A percentile compares a stretch with the other conserved stretches of the same genome.
These are phyloP conservation scores for Hylyphantes graminicola DNA, from an alignment of 1,140 invertebrate species.

Conservation along the genomic window DNA sequence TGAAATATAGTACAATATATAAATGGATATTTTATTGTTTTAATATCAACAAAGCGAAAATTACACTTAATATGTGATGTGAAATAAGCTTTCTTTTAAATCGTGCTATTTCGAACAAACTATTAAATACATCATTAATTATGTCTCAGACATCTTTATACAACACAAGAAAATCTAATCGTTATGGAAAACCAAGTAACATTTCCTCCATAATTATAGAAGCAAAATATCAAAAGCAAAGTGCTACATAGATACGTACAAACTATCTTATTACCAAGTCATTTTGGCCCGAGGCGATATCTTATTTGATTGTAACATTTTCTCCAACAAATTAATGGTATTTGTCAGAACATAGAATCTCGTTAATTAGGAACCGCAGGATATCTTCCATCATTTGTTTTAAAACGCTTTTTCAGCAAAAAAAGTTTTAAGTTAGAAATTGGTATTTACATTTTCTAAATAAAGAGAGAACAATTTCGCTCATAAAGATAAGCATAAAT, in stretches of 20 bases:
- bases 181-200: neutral
- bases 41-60: too few relatives aligned
- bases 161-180: too few relatives aligned
- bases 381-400: neutral
- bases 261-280: constrained; percentile 13
- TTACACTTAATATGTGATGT: too few relatives aligned
- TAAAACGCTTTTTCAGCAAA: neutral
- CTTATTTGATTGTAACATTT: constrained; percentile 33
- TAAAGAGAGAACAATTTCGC: too few relatives aligned
- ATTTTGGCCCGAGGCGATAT: constrained; percentile 5
- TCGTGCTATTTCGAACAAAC: too few relatives aligned
- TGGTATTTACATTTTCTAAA: constrained; percentile 7
- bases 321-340: constrained; percentile 28
- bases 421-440: neutral
- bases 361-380: constrained; percentile 1
- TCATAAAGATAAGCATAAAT: too few relatives aligned
- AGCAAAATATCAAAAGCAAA: constrained; percentile 21
- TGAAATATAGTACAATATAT: too few relatives aligned
- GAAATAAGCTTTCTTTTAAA: too few relatives aligned
- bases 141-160: too few relatives aligned
- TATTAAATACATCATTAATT: too few relatives aligned
- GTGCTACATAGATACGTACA: neutral
- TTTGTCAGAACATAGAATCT: constrained; percentile 32
- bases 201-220: constrained; percentile 14
- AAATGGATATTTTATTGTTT: too few relatives aligned